Conservation (phyloP, 2,888 invertebrate species). For the Anorthoa munda region DNA sequence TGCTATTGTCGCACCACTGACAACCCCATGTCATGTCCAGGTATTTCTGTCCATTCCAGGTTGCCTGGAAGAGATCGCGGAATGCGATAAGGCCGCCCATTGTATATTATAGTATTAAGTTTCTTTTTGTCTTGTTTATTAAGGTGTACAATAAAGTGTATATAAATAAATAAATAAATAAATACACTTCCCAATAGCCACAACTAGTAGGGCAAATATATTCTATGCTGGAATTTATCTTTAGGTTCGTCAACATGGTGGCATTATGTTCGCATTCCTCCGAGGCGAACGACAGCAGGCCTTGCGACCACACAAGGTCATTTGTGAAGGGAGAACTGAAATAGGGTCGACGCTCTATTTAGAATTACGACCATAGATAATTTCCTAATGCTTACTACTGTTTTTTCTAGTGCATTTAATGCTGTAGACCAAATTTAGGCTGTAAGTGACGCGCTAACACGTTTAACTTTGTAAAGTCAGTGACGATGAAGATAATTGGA, state of each 20-base stretch:
- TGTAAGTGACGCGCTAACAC: neutral
- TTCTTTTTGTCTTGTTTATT: too few species aligned
- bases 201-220: constrained; percentile 49
- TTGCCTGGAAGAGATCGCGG: too few species aligned
- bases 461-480: neutral
- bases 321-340: constrained; percentile 84
- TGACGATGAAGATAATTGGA: neutral
- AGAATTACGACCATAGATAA: constrained; percentile 60
- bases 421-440: neutral
- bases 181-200: constrained; percentile 28
- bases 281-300: constrained; percentile 83
- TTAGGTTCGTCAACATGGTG: constrained; percentile 80
- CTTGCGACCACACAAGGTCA: constrained; percentile 87
- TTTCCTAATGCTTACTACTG: constrained; percentile 29
- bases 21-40: too few species aligned
- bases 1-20: too few species aligned
- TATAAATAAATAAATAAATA: too few species aligned
- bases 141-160: too few species aligned
- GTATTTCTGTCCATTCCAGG: too few species aligned
- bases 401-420: constrained; percentile 6
- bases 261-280: constrained; percentile 86
- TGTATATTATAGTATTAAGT: too few species aligned
- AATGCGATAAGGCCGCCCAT: too few species aligned
- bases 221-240: constrained; percentile 70
- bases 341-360: constrained; percentile 70